A percentile compares a stretch with the other conserved stretches of the same genome.
phyloP scores from a whole-genome alignment of 2,888 invertebrate genomes.

The Timema cristinae region DNA sequence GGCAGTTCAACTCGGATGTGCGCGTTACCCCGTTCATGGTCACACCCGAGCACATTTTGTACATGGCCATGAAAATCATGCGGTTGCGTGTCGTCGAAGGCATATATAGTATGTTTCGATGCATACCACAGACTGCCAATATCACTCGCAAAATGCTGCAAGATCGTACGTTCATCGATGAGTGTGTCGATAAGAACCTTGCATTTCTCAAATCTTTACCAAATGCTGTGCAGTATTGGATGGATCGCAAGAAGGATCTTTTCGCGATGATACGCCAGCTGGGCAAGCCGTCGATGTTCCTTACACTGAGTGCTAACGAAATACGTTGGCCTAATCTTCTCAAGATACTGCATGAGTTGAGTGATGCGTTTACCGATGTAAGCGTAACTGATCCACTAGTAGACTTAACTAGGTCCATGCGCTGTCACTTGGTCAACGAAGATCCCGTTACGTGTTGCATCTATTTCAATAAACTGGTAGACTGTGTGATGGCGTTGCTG shows the following conservation, averaged over 20 bases:
- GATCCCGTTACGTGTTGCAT: conserved; percentile 41
- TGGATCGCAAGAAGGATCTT: not conserved
- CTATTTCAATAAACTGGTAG: conserved; percentile 37
- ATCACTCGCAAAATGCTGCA: conserved; percentile 3
- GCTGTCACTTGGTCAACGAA: conserved; percentile 35
- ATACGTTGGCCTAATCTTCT: conserved; percentile 41
- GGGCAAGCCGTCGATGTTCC: conserved; percentile 42
- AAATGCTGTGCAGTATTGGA: conserved; percentile 3
- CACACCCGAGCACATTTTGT: conserved; percentile 41
- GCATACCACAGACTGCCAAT: conserved; percentile 33
- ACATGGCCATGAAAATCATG: conserved; percentile 44
- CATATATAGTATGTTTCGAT: conserved; percentile 36
- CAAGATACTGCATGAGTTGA: conserved; percentile 39
- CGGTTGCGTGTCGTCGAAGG: conserved; percentile 33
- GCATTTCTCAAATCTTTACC: conserved; percentile 5
- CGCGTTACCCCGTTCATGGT: conserved; percentile 41
- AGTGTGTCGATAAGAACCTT: conserved; percentile 1
- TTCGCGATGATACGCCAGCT: conserved; percentile 43
- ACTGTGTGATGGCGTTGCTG: conserved; percentile 9
- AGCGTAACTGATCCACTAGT: conserved; percentile 19
- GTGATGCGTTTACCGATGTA: conserved; percentile 5
- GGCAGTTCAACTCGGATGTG: conserved; percentile 34
- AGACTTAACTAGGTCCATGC: conserved; percentile 28
- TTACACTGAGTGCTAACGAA: conserved; percentile 46
- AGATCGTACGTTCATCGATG: conserved; percentile 1